Evolutionary conservation across 2,888 invertebrate genomes (phyloP).

Genomic region (Sarcophaga variegata): DNA sequence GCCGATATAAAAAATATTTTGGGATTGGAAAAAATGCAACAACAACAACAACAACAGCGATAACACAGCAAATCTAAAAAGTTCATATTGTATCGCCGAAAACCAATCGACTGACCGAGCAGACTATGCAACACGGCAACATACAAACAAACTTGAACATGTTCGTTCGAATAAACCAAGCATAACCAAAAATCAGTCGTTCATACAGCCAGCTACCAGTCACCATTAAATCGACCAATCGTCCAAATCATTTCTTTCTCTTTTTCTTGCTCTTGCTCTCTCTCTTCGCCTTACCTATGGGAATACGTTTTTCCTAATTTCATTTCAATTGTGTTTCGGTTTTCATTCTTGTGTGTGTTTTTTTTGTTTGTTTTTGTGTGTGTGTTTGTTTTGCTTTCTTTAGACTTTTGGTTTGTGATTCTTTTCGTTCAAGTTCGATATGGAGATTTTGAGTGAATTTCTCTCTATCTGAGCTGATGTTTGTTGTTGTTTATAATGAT

Average conservation of each 20-base stretch:
- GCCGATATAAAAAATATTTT: slow-evolving; percentile 12
- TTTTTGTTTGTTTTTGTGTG: background rate
- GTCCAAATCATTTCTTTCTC: slow-evolving; percentile 48
- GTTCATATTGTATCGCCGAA: slow-evolving; percentile 49
- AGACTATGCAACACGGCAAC: slow-evolving; percentile 67
- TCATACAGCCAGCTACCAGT: background rate
- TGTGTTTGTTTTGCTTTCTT: slow-evolving; percentile 7
- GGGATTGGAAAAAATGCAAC: slow-evolving; percentile 41
- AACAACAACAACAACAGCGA: slow-evolving; percentile 17
- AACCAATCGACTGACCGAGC: slow-evolving; percentile 37
- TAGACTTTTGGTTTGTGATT: slow-evolving; percentile 43
- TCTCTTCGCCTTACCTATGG: slow-evolving; percentile 60
- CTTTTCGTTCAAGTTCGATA: slow-evolving; percentile 70
- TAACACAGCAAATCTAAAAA: slow-evolving; percentile 9
- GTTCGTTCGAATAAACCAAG: slow-evolving; percentile 35
- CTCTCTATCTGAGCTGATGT: slow-evolving; percentile 49
- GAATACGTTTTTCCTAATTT: slow-evolving; percentile 58
- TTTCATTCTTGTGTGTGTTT: slow-evolving; percentile 31
- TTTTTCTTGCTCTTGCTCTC: no score
- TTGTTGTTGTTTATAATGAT: slow-evolving; percentile 68
- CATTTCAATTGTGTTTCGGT: slow-evolving; percentile 23
- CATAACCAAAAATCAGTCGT: slow-evolving; percentile 63
- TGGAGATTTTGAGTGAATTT: slow-evolving; percentile 65
- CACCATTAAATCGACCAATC: slow-evolving; percentile 67
- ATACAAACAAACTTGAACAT: slow-evolving; percentile 16